These are phyloP conservation scores for Camponotus pennsylvanicus DNA, from an alignment of 1,140 invertebrate genomes.

Conservation along the genomic window DNA sequence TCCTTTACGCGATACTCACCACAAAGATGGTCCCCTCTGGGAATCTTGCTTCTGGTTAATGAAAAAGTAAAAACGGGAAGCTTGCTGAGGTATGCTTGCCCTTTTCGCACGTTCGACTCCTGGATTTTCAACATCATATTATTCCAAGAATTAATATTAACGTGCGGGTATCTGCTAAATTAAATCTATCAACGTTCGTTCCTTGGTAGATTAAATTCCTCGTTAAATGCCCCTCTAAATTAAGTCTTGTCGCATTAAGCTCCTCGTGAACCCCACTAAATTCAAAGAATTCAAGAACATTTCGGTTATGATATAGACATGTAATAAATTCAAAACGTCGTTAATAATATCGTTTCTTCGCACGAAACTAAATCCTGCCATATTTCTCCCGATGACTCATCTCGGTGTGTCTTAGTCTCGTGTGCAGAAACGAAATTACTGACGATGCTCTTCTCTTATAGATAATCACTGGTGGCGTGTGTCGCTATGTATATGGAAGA, in stretches of 20 bases:
- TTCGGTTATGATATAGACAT: background rate
- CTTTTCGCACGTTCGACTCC: background rate
- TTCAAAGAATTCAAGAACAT: background rate
- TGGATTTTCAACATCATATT: background rate
- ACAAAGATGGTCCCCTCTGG: conserved; percentile 23
- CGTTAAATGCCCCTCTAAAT: background rate
- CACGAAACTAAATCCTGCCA: background rate
- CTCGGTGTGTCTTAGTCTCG: background rate
- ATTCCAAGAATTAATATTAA: background rate
- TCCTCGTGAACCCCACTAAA: background rate
- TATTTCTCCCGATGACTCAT: conserved; percentile 38
- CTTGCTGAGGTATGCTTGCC: background rate
- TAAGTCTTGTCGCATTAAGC: background rate
- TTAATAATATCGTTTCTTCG: background rate
- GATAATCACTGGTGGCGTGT: background rate
- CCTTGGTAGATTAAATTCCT: conserved; percentile 12
- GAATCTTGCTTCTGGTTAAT: conserved; percentile 9
- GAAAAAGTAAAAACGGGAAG: conserved; percentile 34
- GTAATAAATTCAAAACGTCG: background rate
- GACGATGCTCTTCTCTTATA: background rate
- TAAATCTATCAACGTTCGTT: background rate
- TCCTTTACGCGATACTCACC: conserved; percentile 25
- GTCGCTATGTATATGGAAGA: background rate
- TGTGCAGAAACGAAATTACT: background rate
- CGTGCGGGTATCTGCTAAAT: background rate